Percentiles rank a stretch among this genome's conserved stretches.
phyloP scores from a whole-genome alignment of 2,113 vertebrate genomes.

The Leptodactylus fuscus region DNA sequence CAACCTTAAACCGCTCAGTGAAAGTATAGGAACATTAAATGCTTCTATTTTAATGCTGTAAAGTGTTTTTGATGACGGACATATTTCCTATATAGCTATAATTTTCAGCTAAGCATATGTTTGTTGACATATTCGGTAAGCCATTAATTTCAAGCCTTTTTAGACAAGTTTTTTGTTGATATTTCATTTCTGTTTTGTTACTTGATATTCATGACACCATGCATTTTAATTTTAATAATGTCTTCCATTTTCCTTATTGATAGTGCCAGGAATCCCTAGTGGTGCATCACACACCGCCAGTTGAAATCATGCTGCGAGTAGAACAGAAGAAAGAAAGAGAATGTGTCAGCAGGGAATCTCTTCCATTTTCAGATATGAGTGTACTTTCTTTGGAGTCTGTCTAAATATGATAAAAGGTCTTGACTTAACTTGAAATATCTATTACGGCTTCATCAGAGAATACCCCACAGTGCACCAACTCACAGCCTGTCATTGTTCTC shows the following conservation, averaged over 20 bases:
- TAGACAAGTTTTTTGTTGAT: constrained; percentile 9
- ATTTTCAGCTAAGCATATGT: constrained; percentile 17
- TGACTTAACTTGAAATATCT: constrained; percentile 57
- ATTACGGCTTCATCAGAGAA: constrained; percentile 48
- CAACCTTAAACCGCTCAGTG: background rate
- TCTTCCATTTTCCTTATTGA: constrained; percentile 57
- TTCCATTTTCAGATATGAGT: constrained; percentile 52
- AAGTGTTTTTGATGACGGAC: background rate
- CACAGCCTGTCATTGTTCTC: constrained; percentile 54
- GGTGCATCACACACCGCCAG: constrained; percentile 44
- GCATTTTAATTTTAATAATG: constrained; percentile 52
- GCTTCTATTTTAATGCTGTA: background rate
- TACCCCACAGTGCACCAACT: constrained; percentile 50
- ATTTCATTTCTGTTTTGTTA: constrained; percentile 33
- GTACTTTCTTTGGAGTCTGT: constrained; percentile 53
- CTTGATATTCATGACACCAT: constrained; percentile 46
- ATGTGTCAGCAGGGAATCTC: constrained; percentile 51
- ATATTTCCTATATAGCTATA: background rate
- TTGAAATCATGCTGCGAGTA: constrained; percentile 49
- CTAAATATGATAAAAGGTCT: constrained; percentile 59
- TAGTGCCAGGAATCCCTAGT: constrained; percentile 50
- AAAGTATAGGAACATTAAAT: background rate
- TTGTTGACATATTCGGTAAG: background rate
- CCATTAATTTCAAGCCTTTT: background rate
- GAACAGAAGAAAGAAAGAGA: constrained; percentile 45